Evolutionary conservation across 1,140 invertebrate species (phyloP).

Genomic region (Pachyrhynchus sulphureomaculatus): DNA sequence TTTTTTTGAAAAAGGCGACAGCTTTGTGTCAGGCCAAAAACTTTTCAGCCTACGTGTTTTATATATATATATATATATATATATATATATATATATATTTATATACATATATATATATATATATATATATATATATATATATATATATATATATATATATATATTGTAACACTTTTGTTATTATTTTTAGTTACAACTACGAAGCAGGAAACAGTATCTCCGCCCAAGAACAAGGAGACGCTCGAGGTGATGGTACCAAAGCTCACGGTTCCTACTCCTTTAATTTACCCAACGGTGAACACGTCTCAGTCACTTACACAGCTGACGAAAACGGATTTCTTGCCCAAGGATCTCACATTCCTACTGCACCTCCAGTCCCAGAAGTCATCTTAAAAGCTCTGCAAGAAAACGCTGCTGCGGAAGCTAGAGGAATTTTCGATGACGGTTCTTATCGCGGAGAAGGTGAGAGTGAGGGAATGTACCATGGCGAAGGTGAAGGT

Average conservation of each 20-base stretch:
- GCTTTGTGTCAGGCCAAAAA: too few relatives aligned
- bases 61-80: too few relatives aligned
- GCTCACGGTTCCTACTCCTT: constrained; percentile 45
- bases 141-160: too few relatives aligned
- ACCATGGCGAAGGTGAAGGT: neutral
- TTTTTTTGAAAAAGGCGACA: too few relatives aligned
- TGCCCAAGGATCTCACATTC: constrained; percentile 57
- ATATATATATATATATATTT: too few relatives aligned
- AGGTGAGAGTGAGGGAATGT: neutral
- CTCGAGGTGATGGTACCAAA: constrained; percentile 15
- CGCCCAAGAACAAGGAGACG: constrained; percentile 56
- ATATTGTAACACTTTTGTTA: too few relatives aligned
- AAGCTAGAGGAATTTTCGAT: constrained; percentile 6
- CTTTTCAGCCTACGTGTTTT: too few relatives aligned
- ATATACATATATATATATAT: too few relatives aligned
- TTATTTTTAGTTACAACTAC: constrained; percentile 53
- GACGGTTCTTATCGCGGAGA: constrained; percentile 18
- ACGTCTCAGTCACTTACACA: constrained; percentile 47
- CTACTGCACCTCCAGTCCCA: constrained; percentile 49
- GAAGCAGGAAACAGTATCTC: constrained; percentile 61
- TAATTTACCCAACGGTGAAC: constrained; percentile 43
- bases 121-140: too few relatives aligned
- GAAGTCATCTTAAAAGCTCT: constrained; percentile 52
- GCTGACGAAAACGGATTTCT: constrained; percentile 69
- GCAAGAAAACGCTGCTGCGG: constrained; percentile 49